phyloP scores from a whole-genome alignment of 2,888 invertebrate genomes.

The Argyresthia albistria region DNA sequence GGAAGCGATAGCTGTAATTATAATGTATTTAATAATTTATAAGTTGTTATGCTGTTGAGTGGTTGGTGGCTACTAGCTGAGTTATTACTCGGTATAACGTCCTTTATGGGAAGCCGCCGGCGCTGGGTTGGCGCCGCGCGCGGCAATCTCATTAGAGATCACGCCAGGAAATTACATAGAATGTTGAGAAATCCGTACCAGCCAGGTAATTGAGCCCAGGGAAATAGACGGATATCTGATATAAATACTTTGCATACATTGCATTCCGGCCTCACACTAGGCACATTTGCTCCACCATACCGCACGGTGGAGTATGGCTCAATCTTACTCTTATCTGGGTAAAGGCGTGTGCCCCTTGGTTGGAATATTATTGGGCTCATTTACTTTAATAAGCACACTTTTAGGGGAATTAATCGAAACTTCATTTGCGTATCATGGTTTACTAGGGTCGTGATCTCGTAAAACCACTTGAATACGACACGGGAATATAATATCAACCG shows the following conservation, averaged over 20 bases:
- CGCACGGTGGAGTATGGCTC: no score
- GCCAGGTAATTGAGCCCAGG: conserved; percentile 11
- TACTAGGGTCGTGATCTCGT: no score
- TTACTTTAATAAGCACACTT: no score
- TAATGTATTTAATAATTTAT: conserved; percentile 58
- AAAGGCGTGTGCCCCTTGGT: no score
- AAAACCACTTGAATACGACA: no score
- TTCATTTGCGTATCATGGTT: no score
- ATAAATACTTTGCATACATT: neutral
- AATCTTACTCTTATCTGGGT: no score
- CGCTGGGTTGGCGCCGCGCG: conserved; percentile 45
- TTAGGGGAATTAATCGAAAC: no score
- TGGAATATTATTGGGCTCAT: no score
- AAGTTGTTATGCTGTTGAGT: conserved; percentile 37
- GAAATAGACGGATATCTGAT: neutral
- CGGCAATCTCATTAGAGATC: conserved; percentile 55
- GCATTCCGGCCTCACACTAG: neutral
- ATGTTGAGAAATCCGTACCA: conserved; percentile 37
- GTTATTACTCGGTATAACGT: conserved; percentile 50
- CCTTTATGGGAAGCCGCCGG: conserved; percentile 54
- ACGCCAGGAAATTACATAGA: conserved; percentile 55
- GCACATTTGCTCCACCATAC: no score
- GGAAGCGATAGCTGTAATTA: conserved; percentile 44
- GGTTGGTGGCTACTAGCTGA: conserved; percentile 28
- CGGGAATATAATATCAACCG: no score